A percentile compares a stretch with the other conserved stretches of the same genome.
Conservation (phyloP, 1,140 invertebrate genomes). For the Pseudoatta argentina region DNA sequence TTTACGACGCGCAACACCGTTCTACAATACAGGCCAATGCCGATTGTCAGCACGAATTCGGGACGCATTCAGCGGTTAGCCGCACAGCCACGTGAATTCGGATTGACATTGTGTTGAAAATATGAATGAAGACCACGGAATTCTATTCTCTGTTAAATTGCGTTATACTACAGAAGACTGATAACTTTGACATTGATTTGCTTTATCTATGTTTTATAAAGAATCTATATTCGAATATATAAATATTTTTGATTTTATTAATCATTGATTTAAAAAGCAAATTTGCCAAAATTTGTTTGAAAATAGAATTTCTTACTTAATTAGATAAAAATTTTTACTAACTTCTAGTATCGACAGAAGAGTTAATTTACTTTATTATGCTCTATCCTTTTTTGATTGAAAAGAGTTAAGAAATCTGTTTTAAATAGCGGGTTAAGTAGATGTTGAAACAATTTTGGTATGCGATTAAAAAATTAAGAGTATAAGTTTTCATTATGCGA, state of each 20-base stretch:
- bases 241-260: background rate
- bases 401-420: background rate
- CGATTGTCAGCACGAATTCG: constrained; percentile 21
- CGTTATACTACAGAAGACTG: background rate
- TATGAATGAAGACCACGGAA: constrained; percentile 20
- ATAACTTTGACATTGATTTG: background rate
- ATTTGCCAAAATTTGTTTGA: too few species aligned
- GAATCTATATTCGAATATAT: background rate
- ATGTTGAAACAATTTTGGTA: background rate
- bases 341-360: background rate
- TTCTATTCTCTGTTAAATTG: constrained; percentile 16
- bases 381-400: too few species aligned
- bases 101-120: constrained; percentile 36
- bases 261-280: background rate
- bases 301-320: too few species aligned
- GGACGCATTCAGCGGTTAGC: constrained; percentile 30
- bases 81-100: constrained; percentile 23
- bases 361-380: background rate
- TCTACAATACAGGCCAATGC: constrained; percentile 1
- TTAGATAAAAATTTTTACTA: too few species aligned
- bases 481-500: background rate
- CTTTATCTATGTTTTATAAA: constrained; percentile 1
- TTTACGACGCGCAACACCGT: background rate
- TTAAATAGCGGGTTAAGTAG: background rate
- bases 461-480: background rate